Conservation (phyloP, 2,888 invertebrate species). For the Oasisia sp. region DNA sequence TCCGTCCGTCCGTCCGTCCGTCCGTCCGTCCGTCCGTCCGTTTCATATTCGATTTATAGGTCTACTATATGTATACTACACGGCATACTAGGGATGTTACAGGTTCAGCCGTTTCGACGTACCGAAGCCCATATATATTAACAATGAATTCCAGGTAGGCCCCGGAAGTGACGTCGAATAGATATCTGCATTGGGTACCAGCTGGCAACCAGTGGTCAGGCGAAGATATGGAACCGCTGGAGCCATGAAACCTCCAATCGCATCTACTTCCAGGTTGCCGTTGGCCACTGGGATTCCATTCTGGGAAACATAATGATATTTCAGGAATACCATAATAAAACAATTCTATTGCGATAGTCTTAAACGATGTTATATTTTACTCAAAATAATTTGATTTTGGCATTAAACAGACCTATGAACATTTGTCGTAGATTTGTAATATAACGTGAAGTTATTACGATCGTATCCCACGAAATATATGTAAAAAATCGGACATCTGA, state of each 20-base stretch:
- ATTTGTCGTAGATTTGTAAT: not conserved
- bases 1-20: no score
- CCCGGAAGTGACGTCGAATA: slow-evolving; percentile 30
- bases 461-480: not conserved
- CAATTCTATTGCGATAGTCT: no score
- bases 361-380: no score
- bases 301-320: not conserved
- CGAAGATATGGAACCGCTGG: slow-evolving; percentile 36
- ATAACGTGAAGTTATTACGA: not conserved
- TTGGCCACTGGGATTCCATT: not conserved
- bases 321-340: no score
- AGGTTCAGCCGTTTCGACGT: not conserved
- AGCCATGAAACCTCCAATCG: not conserved
- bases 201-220: slow-evolving; percentile 42
- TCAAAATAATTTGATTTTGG: no score
- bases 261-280: not conserved
- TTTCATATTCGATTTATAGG: no score
- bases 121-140: slow-evolving; percentile 39
- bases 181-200: slow-evolving; percentile 35
- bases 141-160: slow-evolving; percentile 34
- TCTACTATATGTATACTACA: no score
- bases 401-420: no score
- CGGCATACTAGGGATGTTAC: no score
- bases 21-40: no score
- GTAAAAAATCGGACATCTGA: not conserved